phyloP scores from a whole-genome alignment of 1,140 invertebrate species.

The Drosophila lini region DNA sequence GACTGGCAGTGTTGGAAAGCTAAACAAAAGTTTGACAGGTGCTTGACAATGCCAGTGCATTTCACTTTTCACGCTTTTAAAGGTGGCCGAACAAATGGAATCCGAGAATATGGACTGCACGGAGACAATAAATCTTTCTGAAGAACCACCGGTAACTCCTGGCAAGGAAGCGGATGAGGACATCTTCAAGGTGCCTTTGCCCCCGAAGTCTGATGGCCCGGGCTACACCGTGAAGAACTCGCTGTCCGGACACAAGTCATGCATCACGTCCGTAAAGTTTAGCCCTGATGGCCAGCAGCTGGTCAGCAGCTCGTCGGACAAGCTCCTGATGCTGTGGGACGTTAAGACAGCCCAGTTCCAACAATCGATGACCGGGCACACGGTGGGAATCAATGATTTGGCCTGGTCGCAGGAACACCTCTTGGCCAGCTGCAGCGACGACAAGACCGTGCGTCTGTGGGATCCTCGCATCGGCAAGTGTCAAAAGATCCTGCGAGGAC shows the following conservation, averaged over 20 bases:
- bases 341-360: conserved; percentile 5
- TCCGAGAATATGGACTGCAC: neutral
- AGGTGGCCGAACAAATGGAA: neutral
- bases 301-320: conserved; percentile 53
- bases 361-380: conserved; percentile 40
- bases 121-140: neutral
- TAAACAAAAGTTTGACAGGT: too few relatives aligned
- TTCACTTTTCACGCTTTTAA: neutral
- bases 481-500: conserved; percentile 18
- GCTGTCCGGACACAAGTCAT: conserved; percentile 31
- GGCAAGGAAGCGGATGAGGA: neutral
- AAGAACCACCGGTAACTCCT: neutral
- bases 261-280: conserved; percentile 48
- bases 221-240: conserved; percentile 34
- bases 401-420: conserved; percentile 37
- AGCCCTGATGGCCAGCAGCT: conserved; percentile 31
- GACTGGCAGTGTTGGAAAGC: too few relatives aligned
- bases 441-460: conserved; percentile 48
- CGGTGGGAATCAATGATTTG: conserved; percentile 55
- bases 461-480: conserved; percentile 27
- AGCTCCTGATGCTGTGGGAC: conserved; percentile 54
- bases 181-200: conserved; percentile 42
- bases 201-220: conserved; percentile 3
- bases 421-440: conserved; percentile 59
- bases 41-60: too few relatives aligned